Evolutionary conservation across 2,888 invertebrate genomes (phyloP), one percentile per base, ranked within the genome.

Genomic region (Rambutsinella grinnellia): DNA sequence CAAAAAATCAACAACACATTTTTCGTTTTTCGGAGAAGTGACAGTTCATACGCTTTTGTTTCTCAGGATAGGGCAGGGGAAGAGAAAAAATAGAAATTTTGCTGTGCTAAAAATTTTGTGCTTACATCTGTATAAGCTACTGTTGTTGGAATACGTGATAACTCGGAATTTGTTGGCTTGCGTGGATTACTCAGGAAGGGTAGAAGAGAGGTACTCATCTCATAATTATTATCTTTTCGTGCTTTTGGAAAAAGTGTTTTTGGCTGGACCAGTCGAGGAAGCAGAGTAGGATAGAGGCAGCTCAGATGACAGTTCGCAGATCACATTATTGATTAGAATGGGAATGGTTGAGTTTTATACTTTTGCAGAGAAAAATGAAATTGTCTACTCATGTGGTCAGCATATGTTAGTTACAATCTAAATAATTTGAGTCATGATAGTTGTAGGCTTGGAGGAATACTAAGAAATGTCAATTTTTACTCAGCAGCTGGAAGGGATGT

Each of bases 351-450:
- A 26, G 17, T 26, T 44, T 17, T 17, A n/a, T 44, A 26, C 5
- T 27, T 1, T 49, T 28, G 49, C 1, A n/a, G 27, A 49, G 28
- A 10, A 24, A 61, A 26, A 51, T 13, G 28, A 23, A 36, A 36
- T 53, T 44, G 8, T 51, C 17, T 15, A 21, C 56, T 66, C 66
- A 66, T 66, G 44, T 66, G 66, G 66, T 66, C 46, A 54, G 44
- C 66, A 66, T 54, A 54, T 66, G 66, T 26, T n/a, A n/a, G n/a
- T n/a, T n/a, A n/a, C n/a, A n/a, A n/a, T n/a, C n/a, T n/a, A n/a
- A n/a, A n/a, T n/a, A n/a, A n/a, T 17, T n/a, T 46, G 17, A 46
- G 46, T 46, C 17, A 17, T 46, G 2, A 13, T 13, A 44, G 13
- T 13, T 13, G 8, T 44, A 44, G 13, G 44, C 8, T 10, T 44